These are phyloP conservation scores for Bombus huntii DNA, from an alignment of 1,140 invertebrate genomes.

Conservation along the genomic window DNA sequence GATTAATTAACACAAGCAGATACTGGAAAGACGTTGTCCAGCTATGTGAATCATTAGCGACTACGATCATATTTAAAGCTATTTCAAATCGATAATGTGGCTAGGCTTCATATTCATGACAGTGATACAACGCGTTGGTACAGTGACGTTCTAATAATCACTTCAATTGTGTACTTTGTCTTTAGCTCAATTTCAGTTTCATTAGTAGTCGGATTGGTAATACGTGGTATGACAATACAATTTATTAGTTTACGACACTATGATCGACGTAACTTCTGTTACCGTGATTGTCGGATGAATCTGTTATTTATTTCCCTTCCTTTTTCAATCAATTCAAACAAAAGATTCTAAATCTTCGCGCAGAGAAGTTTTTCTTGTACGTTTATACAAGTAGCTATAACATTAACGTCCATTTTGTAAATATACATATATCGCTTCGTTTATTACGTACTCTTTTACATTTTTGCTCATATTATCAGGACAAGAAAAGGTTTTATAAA, in stretches of 20 bases:
- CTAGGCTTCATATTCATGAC: constrained; percentile 9
- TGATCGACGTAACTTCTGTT: neutral
- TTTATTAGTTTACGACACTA: neutral
- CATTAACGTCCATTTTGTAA: no score
- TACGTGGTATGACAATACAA: neutral
- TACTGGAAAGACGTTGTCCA: constrained; percentile 38
- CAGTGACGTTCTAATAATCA: neutral
- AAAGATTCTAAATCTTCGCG: neutral
- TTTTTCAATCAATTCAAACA: neutral
- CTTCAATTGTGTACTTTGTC: neutral
- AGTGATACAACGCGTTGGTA: neutral
- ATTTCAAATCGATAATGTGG: constrained; percentile 12
- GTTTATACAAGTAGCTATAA: no score
- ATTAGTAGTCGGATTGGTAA: neutral
- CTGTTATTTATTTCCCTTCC: neutral
- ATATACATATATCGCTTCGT: no score
- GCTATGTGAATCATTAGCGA: constrained; percentile 49
- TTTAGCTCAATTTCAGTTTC: neutral
- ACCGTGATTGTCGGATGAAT: neutral
- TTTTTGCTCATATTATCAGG: no score
- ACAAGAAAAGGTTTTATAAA: no score
- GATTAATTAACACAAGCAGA: constrained; percentile 53
- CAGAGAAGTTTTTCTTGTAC: no score
- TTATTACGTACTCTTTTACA: no score
- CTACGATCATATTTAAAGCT: neutral